Base-by-base conservation (phyloP, 2,113 vertebrate genomes). In the Girardinichthys multiradiatus region DNA sequence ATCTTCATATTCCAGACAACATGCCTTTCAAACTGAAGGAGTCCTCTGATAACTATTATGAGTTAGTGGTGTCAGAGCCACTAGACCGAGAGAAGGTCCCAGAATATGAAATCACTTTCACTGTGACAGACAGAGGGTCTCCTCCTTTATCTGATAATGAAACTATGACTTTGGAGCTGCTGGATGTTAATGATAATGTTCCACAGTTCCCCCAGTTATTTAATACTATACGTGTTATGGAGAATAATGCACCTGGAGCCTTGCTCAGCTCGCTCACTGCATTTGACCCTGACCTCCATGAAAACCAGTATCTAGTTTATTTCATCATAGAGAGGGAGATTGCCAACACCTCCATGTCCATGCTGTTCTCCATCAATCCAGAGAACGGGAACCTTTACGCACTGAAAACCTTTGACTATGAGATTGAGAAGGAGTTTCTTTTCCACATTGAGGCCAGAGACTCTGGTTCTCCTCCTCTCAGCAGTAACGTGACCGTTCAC, bases 401-500 rank as follows among this genome's bases (percentile, higher is more conserved):
- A 48, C 81, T 92, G 0, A 91, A 90, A 57, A 91, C 91, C 0
- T 92, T 93, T 86, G 68, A 93, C 76, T 92, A 89, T 76, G 92
- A 94, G 80, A 92, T 84, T 13, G 89, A 93, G 66, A 90, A 86
- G 57, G 89, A 89, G 58, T 93, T 92, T 64, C 77, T 90, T n/a
- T 92, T 94, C 68, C 92, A 91, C 70, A 87, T 93, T 1, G 90
- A 92, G 78, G 90, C 92, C 83, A 85, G 79, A 83, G 91, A 93
- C 69, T 81, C 86, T 60, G 92, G 92, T 19, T 81, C 87, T 78
- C 91, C 91, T 84, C 85, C 90, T 21, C 91, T 90, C 61, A 94
- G 93, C 2, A 88, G 92, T 83, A 96, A 95, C 0, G 94, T 92
- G 60, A 95, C 92, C 0, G 92, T 96, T 21, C 92, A 92, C 68